Base-by-base conservation (phyloP, 2,797 vertebrate species). In the Peromyscus melanophrys region DNA sequence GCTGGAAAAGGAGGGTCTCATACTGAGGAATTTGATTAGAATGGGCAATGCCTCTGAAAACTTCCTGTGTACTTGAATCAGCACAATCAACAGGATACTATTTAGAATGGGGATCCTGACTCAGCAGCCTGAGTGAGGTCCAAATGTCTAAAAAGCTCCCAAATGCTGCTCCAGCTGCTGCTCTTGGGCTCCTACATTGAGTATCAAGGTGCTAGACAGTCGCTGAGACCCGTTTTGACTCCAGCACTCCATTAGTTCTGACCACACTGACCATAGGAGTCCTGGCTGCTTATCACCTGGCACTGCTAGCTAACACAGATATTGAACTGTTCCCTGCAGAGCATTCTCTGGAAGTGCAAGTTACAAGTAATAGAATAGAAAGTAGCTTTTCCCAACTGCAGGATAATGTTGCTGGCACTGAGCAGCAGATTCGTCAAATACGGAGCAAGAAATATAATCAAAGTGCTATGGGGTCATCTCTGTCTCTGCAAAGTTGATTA, bases 91-190 rank as follows among this genome's bases (percentile, higher is more conserved):
- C 61, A 31, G n/a, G n/a, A 25, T 55, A 25, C 81, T 81, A 27
- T 69, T 65, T 96, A 78, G 93, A 96, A 95, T 78, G 40, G 5
- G 71, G 14, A 52, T 86, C 52, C 37, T 84, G 59, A 75, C 78
- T 78, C 34, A 80, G 25, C 37, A 81, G 16, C 77, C 40, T 87
- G 67, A 92, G 69, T 87, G 67, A 92, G 69, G 31, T 89, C 63
- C 76, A 11, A 1, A 12, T 85, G 25, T 52, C 76, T 95, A 92
- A 81, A 82, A 94, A 77, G 43, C 27, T 97, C 23, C 52, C 63
- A 78, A 52, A 23, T 65, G 49, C 37, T 76, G 73, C 21, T 81
- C 71, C 43, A 57, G 31, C 43, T 90, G 21, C 69, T 88, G 40
- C 11, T 73, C 59, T 40, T 65, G 27, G 37, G 34, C 52, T 52